A percentile compares a stretch with the other conserved stretches of the same genome.
phyloP scores from a whole-genome alignment of 2,888 invertebrate genomes.

The Nysson spinosus region DNA sequence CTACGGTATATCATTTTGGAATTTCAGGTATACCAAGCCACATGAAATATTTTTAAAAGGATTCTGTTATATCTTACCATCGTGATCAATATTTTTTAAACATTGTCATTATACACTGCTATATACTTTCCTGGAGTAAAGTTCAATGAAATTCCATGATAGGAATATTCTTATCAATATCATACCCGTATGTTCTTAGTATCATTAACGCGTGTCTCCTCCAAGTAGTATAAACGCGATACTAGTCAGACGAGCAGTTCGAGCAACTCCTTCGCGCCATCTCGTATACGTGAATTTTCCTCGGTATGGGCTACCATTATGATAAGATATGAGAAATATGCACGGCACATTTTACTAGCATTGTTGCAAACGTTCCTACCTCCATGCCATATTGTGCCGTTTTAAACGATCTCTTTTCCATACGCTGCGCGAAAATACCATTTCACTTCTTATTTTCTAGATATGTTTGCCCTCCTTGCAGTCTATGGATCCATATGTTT shows the following conservation, averaged over 20 bases:
- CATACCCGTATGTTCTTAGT: no score
- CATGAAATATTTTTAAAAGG: no score
- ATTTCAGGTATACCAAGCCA: no score
- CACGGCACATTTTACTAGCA: conserved; percentile 45
- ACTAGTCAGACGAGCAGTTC: conserved; percentile 53
- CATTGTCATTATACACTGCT: no score
- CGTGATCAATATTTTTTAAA: no score
- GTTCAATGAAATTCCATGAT: no score
- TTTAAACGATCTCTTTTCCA: conserved; percentile 36
- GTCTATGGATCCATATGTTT: no score
- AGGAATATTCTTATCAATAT: no score
- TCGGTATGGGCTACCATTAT: conserved; percentile 43
- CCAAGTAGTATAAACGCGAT: conserved; percentile 54
- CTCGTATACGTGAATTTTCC: conserved; percentile 59
- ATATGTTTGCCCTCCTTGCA: no score
- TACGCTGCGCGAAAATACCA: conserved; percentile 4
- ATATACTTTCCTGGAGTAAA: no score
- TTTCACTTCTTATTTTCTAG: conserved; percentile 1
- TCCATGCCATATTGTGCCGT: neutral
- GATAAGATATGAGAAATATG: conserved; percentile 67
- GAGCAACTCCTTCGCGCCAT: conserved; percentile 50
- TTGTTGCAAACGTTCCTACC: conserved; percentile 37
- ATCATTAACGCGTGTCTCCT: conserved; percentile 40
- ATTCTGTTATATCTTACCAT: no score
- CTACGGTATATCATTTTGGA: neutral